A percentile compares a stretch with the other conserved stretches of the same genome.
Evolutionary conservation across 2,797 vertebrate species (phyloP).

Genomic region (Pipistrellus nathusii): DNA sequence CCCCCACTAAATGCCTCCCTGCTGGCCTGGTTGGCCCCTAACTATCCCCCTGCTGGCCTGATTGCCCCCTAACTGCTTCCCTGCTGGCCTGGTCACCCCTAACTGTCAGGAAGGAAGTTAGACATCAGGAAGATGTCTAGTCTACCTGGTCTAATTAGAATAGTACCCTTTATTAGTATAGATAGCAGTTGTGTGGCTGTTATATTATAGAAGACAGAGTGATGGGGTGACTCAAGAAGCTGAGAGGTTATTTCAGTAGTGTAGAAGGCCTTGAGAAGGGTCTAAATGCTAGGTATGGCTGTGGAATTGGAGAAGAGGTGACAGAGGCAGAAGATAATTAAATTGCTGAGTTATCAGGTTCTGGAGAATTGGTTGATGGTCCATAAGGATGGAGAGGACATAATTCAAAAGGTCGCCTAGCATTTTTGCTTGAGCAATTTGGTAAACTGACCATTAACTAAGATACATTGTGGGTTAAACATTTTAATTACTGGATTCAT

Average conservation of each 20-base stretch:
- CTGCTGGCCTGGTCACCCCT: too few species aligned
- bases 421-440: neutral
- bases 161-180: too few species aligned
- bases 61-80: too few species aligned
- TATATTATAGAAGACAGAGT: neutral
- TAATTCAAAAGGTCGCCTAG: neutral
- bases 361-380: neutral
- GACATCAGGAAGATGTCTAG: too few species aligned
- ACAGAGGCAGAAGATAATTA: neutral
- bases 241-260: neutral
- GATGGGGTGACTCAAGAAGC: neutral
- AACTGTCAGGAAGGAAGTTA: too few species aligned
- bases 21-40: too few species aligned
- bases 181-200: neutral
- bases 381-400: neutral
- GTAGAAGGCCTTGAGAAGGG: neutral
- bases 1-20: too few species aligned
- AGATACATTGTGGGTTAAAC: neutral
- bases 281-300: neutral
- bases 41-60: too few species aligned
- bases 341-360: neutral
- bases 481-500: neutral
- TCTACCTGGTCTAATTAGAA: too few species aligned
- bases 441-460: neutral
- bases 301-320: neutral